phyloP scores from a whole-genome alignment of 2,113 vertebrate genomes.

The Pteruthius melanotis region DNA sequence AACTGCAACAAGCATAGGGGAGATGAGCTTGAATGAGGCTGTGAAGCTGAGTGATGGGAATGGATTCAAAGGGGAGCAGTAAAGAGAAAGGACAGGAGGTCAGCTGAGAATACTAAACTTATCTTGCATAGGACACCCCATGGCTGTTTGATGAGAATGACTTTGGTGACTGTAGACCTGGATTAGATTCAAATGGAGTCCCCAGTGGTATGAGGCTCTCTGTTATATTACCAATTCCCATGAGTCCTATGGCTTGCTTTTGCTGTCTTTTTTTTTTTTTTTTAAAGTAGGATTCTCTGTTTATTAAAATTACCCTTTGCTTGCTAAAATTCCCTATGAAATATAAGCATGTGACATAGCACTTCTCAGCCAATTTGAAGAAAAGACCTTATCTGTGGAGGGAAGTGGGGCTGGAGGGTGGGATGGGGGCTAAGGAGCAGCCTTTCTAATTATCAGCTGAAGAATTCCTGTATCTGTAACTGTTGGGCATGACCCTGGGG shows the following conservation, averaged over 20 bases:
- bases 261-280: neutral
- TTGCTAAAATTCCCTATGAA: slow-evolving; percentile 41
- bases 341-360: slow-evolving; percentile 42
- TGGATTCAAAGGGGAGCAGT: slow-evolving; percentile 56
- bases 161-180: slow-evolving; percentile 55
- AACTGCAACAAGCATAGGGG: slow-evolving; percentile 25
- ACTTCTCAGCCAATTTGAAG: slow-evolving; percentile 43
- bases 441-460: slow-evolving; percentile 7
- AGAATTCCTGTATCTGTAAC: neutral
- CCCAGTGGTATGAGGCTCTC: neutral
- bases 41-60: slow-evolving; percentile 63
- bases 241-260: neutral
- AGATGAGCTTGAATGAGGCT: slow-evolving; percentile 40
- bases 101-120: slow-evolving; percentile 61
- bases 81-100: slow-evolving; percentile 64
- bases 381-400: neutral
- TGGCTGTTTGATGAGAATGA: slow-evolving; percentile 54
- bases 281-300: slow-evolving; percentile 5
- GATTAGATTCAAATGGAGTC: slow-evolving; percentile 57
- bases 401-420: neutral
- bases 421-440: neutral
- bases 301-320: slow-evolving; percentile 7
- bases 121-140: slow-evolving; percentile 38
- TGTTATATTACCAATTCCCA: neutral
- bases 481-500: neutral